Conservation (phyloP, 2,113 vertebrate genomes). For the Vireo altiloquus region DNA sequence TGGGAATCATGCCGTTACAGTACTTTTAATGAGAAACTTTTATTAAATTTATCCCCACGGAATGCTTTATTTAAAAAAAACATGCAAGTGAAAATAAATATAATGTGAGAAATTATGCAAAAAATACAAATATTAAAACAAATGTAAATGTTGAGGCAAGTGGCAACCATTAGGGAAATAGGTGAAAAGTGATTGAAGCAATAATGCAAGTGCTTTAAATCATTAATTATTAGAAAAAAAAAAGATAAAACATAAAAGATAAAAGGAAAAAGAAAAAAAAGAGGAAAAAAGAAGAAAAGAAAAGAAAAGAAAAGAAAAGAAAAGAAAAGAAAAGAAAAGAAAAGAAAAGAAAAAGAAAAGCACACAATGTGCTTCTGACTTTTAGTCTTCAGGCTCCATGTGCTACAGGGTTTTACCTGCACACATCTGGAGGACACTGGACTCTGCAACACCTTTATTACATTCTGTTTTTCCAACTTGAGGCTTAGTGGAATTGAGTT, state of each 20-base stretch:
- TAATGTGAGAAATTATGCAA: slow-evolving; percentile 55
- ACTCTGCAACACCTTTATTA: background rate
- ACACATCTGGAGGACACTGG: background rate
- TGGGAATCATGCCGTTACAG: slow-evolving; percentile 16
- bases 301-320: fast-evolving
- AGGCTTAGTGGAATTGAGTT: background rate
- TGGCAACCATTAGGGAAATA: slow-evolving; percentile 38
- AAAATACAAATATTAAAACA: slow-evolving; percentile 41
- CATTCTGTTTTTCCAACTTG: background rate
- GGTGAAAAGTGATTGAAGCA: slow-evolving; percentile 49
- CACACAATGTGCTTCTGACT: background rate
- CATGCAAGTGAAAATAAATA: slow-evolving; percentile 48
- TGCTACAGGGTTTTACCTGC: background rate
- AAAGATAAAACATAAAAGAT: too few relatives aligned
- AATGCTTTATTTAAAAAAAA: slow-evolving; percentile 36
- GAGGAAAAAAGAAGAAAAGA: too few relatives aligned
- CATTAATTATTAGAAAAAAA: background rate
- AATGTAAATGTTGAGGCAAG: background rate
- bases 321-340: too few relatives aligned
- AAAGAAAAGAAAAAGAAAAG: background rate
- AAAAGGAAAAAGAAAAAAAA: too few relatives aligned
- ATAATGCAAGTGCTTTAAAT: slow-evolving; percentile 8
- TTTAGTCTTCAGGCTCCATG: background rate
- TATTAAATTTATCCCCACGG: slow-evolving; percentile 51
- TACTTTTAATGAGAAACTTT: slow-evolving; percentile 59